phyloP scores from a whole-genome alignment of 2,113 vertebrate species.

The Catagonus wagneri region DNA sequence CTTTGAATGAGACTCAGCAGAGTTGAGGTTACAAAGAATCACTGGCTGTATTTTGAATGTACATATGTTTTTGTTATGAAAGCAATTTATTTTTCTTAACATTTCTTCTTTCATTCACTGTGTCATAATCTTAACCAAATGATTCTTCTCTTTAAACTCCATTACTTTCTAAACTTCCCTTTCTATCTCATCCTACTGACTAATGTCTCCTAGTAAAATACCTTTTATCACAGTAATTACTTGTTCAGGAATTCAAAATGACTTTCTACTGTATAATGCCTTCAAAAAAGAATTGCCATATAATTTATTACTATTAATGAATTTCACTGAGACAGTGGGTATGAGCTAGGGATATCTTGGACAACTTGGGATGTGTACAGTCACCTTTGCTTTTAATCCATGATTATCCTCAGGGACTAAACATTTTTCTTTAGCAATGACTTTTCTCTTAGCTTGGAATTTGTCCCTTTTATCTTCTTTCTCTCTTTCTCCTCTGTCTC shows the following conservation, averaged over 20 bases:
- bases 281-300: neutral
- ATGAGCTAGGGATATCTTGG: neutral
- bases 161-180: conserved; percentile 12
- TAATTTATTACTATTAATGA: conserved; percentile 43
- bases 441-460: neutral
- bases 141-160: conserved; percentile 12
- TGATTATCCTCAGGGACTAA: neutral
- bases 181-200: neutral
- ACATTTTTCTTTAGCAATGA: neutral
- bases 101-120: neutral
- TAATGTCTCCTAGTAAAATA: neutral
- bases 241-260: conserved; percentile 37
- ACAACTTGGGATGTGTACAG: neutral
- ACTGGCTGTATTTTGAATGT: conserved; percentile 29
- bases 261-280: neutral
- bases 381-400: neutral
- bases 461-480: neutral
- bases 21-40: neutral
- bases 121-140: neutral
- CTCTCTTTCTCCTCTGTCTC: neutral
- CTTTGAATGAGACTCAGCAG: neutral
- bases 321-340: neutral
- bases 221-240: conserved; percentile 6
- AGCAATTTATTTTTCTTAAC: conserved; percentile 11
- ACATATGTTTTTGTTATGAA: neutral